Conservation (phyloP, 2,113 vertebrate genomes). For the Corythornis vintsioides region DNA sequence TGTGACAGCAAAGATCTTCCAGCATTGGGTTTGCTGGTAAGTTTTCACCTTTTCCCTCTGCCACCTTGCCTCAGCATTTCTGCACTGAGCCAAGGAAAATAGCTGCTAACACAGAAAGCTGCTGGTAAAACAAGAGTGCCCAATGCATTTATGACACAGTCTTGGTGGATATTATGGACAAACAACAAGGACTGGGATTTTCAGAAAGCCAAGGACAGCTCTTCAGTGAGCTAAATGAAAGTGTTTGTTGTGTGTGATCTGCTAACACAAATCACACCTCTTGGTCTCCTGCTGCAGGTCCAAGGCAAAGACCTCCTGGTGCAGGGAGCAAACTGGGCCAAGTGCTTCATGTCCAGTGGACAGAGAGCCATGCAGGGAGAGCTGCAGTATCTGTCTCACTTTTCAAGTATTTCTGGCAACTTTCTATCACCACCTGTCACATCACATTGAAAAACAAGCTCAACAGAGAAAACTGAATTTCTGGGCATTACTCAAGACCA, state of each 20-base stretch:
- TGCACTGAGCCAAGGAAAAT: neutral
- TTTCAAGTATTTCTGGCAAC: neutral
- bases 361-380: too few species aligned
- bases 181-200: neutral
- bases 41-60: neutral
- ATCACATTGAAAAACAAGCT: neutral
- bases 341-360: neutral
- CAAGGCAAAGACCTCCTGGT: neutral
- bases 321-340: rapidly evolving
- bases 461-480: neutral
- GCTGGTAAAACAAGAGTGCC: neutral
- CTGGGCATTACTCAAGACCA: neutral
- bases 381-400: neutral
- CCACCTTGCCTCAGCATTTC: neutral
- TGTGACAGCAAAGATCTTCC: neutral
- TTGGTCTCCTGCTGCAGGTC: neutral
- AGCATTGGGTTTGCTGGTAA: neutral
- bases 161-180: neutral
- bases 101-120: neutral
- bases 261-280: neutral
- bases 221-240: neutral
- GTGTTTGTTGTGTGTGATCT: neutral
- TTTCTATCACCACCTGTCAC: neutral
- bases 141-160: neutral
- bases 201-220: neutral